Base-by-base conservation (phyloP, 2,888 invertebrate species). In the Trachelus troglodyta region DNA sequence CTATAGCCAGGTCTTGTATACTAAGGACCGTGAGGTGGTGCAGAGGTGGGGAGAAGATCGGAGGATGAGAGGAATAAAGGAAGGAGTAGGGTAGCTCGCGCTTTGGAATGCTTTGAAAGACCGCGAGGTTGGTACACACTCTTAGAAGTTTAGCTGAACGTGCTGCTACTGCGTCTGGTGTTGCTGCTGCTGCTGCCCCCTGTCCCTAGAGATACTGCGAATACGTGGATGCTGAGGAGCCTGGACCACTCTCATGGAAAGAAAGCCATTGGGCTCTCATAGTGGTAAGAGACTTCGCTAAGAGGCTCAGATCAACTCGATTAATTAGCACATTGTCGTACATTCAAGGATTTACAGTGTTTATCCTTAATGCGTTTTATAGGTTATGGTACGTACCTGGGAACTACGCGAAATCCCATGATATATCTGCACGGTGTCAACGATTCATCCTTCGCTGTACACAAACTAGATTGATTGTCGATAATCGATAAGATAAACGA, bases 321-420 rank as follows among this genome's bases (percentile, higher is more conserved):
- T 91, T 91, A 91, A 91, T 91, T 91, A 91, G 90, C 90, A 90
- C 91, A 91, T 91, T 91, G 90, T 91, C 90, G 90, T 89, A 85
- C 86, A 83, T 37, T 37, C 75, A 37, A 69, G 23, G 56, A 56
- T 56, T 56, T 56, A 56, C 56, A 9, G 56, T 56, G 56, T 23
- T 56, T 56, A 56, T 56, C 23, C 23, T 23, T 56, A 56, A 56
- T 56, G 56, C 56, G 23, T 56, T 56, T 56, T 56, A 23, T 56
- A 56, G 56, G 56, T 56, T 56, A 56, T 3, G 9, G 23, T 23
- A 2, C 23, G 56, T 23, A 56, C 9, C 56, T 56, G 56, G 9
- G 9, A 56, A 2, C 23, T 23, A 23, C 56, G 9, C 9, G 9
- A 56, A 56, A 9, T 56, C 1, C 9, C 56, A 9, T 56, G 15